phyloP scores from a whole-genome alignment of 2,888 invertebrate genomes.

The Trissonchulus sp. region DNA sequence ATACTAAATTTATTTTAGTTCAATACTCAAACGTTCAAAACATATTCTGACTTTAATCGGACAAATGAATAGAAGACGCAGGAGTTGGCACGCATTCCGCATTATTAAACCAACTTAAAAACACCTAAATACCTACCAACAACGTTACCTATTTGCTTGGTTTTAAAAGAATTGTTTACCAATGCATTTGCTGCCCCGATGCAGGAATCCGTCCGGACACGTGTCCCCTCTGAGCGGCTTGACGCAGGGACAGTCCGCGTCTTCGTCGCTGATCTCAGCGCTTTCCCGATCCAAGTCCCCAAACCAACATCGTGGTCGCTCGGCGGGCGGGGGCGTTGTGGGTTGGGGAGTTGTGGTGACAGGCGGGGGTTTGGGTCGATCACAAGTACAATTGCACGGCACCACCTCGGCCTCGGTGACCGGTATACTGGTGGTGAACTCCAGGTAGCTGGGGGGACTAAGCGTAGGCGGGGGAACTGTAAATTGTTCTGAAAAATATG shows the following conservation, averaged over 20 bases:
- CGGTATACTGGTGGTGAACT: conserved; percentile 11
- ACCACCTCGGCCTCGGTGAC: not conserved
- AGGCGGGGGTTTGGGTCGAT: not conserved
- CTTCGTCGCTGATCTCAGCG: not conserved
- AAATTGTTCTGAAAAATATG: too few species aligned
- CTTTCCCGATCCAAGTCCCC: too few species aligned
- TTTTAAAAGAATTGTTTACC: too few species aligned
- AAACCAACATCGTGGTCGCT: too few species aligned
- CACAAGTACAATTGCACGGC: conserved; percentile 26
- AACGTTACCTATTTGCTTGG: not conserved
- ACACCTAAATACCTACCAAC: too few species aligned
- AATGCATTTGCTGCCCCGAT: not conserved
- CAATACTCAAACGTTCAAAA: not conserved
- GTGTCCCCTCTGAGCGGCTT: not conserved
- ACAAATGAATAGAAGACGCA: too few species aligned
- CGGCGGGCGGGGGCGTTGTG: not conserved
- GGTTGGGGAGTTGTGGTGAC: too few species aligned
- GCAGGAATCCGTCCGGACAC: conserved; percentile 24
- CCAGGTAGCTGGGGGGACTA: too few species aligned
- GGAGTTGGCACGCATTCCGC: too few species aligned
- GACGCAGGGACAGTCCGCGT: conserved; percentile 25
- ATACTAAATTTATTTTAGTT: not conserved
- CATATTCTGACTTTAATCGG: conserved; percentile 7
- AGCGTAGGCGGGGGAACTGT: too few species aligned
- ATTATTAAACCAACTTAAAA: too few species aligned